Base-by-base conservation (phyloP, 2,888 invertebrate species). In the Stenodema calcarata region DNA sequence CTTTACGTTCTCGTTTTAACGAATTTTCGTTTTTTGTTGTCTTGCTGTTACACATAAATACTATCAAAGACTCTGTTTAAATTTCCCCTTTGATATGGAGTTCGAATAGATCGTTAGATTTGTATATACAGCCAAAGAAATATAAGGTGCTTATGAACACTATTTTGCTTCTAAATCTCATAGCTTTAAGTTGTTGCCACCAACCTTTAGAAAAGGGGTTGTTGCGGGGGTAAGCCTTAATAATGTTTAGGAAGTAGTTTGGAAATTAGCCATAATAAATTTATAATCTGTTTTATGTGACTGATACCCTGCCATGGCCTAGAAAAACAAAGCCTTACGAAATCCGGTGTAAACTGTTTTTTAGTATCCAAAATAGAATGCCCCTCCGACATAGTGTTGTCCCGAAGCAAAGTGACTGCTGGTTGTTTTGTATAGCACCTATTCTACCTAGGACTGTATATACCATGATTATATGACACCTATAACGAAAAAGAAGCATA, bases 61-160 rank as follows among this genome's bases (percentile, higher is more conserved):
- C 62, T 62, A 62, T 42, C 12, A 47, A 83, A 86, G 76, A 73
- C 86, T 44, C 83, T 69, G 78, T 86, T 87, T 50, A 78, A 87
- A 86, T 86, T 86, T 87, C 87, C 87, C 86, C 85, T 84, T 85
- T 88, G 87, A 88, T 88, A 87, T 44, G 62, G 62, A 73, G 75
- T 85, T 81, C 35, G 81, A 42, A 78, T 87, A 78, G 76, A 70
- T 75, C n/a, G 73, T 83, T 86, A 86, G 81, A 69, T 44, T 79
- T 87, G 88, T 88, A 88, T 85, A 88, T 88, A 87, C 87, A 88
- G 88, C 87, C 88, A 88, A 88, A 88, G 88, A 88, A 88, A 84
- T 79, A 44, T 85, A 88, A 88, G 87, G 88, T 88, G 88, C 87
- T 88, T 84, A 70, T 73, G 84, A 84, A 87, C 88, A 88, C 84